Percentiles rank a stretch among this genome's conserved stretches.
Conservation (phyloP, 2,113 vertebrate species). For the Trogon melanurus region DNA sequence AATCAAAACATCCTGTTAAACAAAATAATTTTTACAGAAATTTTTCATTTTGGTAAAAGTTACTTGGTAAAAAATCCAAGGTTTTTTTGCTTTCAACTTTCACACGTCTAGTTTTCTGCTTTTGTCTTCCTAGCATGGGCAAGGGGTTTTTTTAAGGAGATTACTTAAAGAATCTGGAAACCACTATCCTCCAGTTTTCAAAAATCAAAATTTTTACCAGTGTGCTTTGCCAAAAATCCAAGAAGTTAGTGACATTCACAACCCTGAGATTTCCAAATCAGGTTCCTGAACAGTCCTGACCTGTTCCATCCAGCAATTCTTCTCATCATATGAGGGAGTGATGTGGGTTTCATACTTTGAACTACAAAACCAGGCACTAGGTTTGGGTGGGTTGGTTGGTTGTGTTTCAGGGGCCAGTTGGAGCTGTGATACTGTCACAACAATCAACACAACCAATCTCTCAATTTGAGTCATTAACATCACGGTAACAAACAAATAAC, state of each 20-base stretch:
- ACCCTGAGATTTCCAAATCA: neutral
- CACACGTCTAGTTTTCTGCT: neutral
- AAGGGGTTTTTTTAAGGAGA: neutral
- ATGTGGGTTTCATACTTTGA: neutral
- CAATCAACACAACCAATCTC: neutral
- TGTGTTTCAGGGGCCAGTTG: fast-evolving
- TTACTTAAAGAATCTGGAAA: neutral
- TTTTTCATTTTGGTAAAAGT: neutral
- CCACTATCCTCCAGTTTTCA: neutral
- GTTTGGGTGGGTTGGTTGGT: neutral
- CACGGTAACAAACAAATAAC: neutral
- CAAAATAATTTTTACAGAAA: neutral
- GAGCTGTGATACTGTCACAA: neutral
- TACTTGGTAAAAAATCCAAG: neutral
- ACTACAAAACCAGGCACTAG: neutral
- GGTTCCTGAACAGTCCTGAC: neutral
- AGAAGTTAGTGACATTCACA: neutral
- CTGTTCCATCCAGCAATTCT: neutral
- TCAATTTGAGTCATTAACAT: neutral
- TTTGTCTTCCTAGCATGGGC: neutral
- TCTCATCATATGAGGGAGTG: fast-evolving
- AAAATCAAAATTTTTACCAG: neutral
- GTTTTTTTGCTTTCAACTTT: constrained; percentile 1
- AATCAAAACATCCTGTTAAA: constrained; percentile 9
- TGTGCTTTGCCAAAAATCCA: neutral